Evolutionary conservation across 2,113 vertebrate genomes (phyloP).

Genomic region (Montifringilla adamsi): DNA sequence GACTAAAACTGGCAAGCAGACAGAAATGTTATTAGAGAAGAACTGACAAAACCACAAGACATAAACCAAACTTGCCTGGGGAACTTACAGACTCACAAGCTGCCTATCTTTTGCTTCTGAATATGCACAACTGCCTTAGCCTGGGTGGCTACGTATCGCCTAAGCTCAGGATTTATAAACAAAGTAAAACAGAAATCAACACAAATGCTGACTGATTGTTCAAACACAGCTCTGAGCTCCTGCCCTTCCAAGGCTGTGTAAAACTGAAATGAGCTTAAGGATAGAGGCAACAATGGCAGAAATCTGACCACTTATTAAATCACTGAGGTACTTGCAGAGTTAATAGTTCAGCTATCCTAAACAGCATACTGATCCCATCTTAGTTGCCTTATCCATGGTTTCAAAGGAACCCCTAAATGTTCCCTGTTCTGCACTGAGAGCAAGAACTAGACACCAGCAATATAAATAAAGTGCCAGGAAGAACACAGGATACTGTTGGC

Average conservation of each 20-base stretch:
- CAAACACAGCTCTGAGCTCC: not conserved
- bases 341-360: not conserved
- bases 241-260: not conserved
- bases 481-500: not conserved
- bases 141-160: fast-evolving
- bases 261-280: not conserved
- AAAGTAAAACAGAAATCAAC: not conserved
- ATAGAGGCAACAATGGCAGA: not conserved
- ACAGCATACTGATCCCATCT: not conserved
- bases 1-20: not conserved
- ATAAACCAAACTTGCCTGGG: not conserved
- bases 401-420: not conserved
- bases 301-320: not conserved
- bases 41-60: not conserved
- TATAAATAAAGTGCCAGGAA: not conserved
- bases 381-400: not conserved
- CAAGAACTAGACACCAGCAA: not conserved
- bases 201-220: not conserved
- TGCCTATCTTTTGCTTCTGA: not conserved
- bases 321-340: not conserved
- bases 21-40: not conserved
- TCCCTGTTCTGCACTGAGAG: not conserved
- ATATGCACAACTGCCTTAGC: not conserved
- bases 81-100: not conserved
- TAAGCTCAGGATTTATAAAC: not conserved